Evolutionary conservation across 1,140 invertebrate genomes (phyloP), one percentile per base, ranked within the genome.

Genomic region (Diorhabda elongata): DNA sequence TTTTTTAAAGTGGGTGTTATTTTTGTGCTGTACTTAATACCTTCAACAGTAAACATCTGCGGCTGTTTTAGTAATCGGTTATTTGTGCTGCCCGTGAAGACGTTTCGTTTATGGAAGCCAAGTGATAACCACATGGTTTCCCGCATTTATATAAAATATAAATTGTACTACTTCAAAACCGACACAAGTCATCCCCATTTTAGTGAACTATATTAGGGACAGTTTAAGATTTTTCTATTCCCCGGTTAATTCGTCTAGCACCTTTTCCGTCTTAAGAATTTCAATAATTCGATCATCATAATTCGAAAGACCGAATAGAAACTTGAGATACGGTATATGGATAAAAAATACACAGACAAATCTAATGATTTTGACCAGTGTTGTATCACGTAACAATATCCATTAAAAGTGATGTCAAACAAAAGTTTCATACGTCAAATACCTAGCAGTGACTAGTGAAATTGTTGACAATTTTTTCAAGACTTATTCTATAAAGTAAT

Each of bases 71-170:
- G n/a, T 65, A 57, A 71, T 78, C 73, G 68, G 69, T 77, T 63
- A 66, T 71, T 64, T 72, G 71, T 76, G 73, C 72, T 73, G 75
- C 71, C 72, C 71, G 73, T 76, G 65, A 76, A 71, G 66, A 74
- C 69, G 73, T 67, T 72, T 78, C 61, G 67, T 72, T 75, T 78
- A 76, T 78, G 76, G 76, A 78, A 76, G 74, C 76, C 72, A 73
- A 76, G 70, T 76, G 75, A 72, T 68, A 67, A 73, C 78, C 83
- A 84, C 83, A 84, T 84, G 83, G 82, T 83, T 83, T 84, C 79
- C 77, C 76, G 78, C 76, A 78, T 52, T 8, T 78, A 73, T 44
- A 44, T 26, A 43, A n/a, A 61, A 61, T 41, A 42, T 65, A 47
- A 41, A 11, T 42, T 42, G 58, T 65, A 66, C 44, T 65, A 66